Evolutionary conservation across 2,797 vertebrate species (phyloP), one percentile per base, ranked within the genome.

Genomic region (Euthynnus affinis): DNA sequence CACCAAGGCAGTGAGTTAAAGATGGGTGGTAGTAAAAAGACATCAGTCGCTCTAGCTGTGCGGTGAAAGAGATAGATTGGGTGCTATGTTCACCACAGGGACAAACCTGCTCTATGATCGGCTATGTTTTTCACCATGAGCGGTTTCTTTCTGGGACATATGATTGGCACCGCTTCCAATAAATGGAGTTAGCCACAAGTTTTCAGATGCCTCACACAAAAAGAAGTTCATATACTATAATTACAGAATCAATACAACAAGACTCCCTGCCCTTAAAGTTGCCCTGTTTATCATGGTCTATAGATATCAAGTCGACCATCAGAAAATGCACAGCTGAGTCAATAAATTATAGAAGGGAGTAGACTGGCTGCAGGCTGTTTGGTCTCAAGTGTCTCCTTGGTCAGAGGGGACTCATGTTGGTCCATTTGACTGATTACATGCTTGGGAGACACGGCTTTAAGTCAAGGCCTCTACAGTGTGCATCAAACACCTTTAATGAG

Each of bases 401-500:
- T 86, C 81, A 80, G 57, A 65, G 25, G 64, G 75, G 58, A 25
- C 37, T 66, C 48, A 3, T 37, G 57, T 56, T n/a, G 62, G 75
- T 72, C 68, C 77, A n/a, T 85, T 56, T 59, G 51, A 70, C 56
- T 83, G 86, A 91, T 86, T 82, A 81, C 74, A 74, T 22, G 46
- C 59, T 53, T 29, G 57, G 32, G 3, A 22, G 49, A 75, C 1
- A 14, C 27, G 61, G 74, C 57, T 72, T 64, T 4, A 61, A 75
- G 32, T 82, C 53, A 5, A 37, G 57, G 12, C 68, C 71, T 71
- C 68, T 42, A 1, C 56, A 62, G 6, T 5, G 48, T 46, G 37
- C 3, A 6, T 48, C 40, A 59, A 86, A 78, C 81, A 74, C 72
- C 80, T 75, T 65, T 85, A 89, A 86, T 87, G 83, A 85, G 81